Evolutionary conservation across 1,140 invertebrate species (phyloP).

Genomic region (Lepidurus couesii): DNA sequence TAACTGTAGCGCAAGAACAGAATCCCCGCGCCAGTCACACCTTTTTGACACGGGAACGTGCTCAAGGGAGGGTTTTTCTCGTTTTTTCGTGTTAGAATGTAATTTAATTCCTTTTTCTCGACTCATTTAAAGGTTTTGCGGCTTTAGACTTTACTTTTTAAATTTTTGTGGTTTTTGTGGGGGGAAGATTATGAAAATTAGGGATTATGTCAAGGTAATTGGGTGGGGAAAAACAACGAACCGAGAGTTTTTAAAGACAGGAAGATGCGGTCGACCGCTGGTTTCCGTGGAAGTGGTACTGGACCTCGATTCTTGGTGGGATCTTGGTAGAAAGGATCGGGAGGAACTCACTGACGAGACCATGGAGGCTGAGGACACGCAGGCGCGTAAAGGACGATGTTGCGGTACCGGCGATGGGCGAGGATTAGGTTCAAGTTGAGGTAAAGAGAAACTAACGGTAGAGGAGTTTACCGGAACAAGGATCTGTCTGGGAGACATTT

Average conservation of each 20-base stretch:
- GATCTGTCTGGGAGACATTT: not conserved
- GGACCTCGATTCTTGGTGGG: not conserved
- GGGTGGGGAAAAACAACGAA: not conserved
- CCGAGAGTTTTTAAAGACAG: constrained; percentile 3
- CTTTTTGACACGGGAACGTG: too few species aligned
- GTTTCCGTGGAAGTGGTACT: not conserved
- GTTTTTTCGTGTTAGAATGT: too few species aligned
- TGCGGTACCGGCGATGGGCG: not conserved
- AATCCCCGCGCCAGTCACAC: too few species aligned
- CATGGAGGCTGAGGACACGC: not conserved
- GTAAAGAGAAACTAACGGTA: not conserved
- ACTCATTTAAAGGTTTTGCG: too few species aligned
- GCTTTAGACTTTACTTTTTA: too few species aligned
- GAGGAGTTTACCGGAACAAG: not conserved
- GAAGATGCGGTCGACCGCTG: not conserved
- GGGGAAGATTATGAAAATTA: too few species aligned
- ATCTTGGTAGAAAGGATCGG: not conserved
- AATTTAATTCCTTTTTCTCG: too few species aligned
- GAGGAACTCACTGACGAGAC: not conserved
- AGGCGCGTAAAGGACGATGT: not conserved
- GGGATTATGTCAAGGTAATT: not conserved
- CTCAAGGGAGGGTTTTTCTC: too few species aligned
- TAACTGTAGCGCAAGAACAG: too few species aligned
- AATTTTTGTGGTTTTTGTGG: too few species aligned
- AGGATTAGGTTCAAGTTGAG: not conserved